Base-by-base conservation (phyloP, 2,113 vertebrate genomes). In the Morone saxatilis region DNA sequence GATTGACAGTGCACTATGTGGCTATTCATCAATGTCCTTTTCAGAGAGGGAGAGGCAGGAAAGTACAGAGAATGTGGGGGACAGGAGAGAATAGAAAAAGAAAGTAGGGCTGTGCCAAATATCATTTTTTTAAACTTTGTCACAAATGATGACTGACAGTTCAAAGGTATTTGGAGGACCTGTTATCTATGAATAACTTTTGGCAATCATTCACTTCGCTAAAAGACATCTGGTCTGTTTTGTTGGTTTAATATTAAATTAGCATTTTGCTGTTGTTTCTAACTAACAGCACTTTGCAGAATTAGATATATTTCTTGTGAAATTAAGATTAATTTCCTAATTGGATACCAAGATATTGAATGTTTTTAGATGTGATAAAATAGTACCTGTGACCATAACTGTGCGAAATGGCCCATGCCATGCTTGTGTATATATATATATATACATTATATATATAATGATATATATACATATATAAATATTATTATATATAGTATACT, bases 11-110 rank as follows among this genome's bases (percentile, higher is more conserved):
- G 22, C 54, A 51, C 78, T 57, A 31, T 85, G 78, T 54, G 69
- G 84, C 80, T 76, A 92, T 93, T 90, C 67, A 86, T 92, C 90
- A 90, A 85, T 90, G 90, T 86, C 80, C 79, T 91, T 88, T 89
- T 83, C 74, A 83, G 81, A 71, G 72, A 78, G 66, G 22, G 60
- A 76, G 76, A 59, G 48, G 54, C 66, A 88, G 73, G 72, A 71
- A 60, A 65, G 47, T 45, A 77, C 51, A 48, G 73, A 53, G 47
- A 78, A 77, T 72, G 73, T 73, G 43, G 12, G 47, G 48, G 43
- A 17, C 38, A 60, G 53, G 56, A 66, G 36, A 78, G 71, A 80
- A 81, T 17, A 69, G 63, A 85, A 80, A 31, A 79, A 80, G 47
- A 66, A 73, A 74, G 72, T 63, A 17, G 53, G 60, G 50, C 40